Percentiles rank a stretch among this genome's conserved stretches.
Conservation (phyloP, 2,888 invertebrate genomes). For the Dilophus febrilis region DNA sequence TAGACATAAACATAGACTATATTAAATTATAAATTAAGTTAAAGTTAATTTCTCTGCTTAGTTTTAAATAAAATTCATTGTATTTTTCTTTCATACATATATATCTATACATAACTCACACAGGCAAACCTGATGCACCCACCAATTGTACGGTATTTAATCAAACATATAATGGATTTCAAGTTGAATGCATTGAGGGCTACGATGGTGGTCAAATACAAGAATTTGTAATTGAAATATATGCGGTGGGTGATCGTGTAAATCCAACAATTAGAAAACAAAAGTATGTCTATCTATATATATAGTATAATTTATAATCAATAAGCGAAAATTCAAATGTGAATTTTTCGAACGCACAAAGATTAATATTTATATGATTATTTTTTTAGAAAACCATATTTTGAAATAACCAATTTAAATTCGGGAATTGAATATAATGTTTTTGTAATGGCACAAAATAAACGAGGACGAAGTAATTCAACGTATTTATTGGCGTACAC, state of each 20-base stretch:
- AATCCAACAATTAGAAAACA: slow-evolving; percentile 29
- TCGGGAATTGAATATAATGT: slow-evolving; percentile 53
- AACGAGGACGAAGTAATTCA: slow-evolving; percentile 51
- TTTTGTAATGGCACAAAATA: slow-evolving; percentile 49
- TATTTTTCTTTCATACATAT: not conserved
- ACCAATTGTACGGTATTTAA: slow-evolving; percentile 57
- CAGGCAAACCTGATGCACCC: slow-evolving; percentile 56
- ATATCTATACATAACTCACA: not conserved
- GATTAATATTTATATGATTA: not conserved
- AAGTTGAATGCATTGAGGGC: slow-evolving; percentile 55
- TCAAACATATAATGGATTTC: slow-evolving; percentile 52
- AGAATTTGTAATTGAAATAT: slow-evolving; percentile 55
- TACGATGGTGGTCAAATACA: slow-evolving; percentile 62
- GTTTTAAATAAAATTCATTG: not conserved
- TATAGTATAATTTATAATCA: not conserved
- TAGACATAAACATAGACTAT: no score
- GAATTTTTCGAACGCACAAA: not conserved
- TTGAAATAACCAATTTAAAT: slow-evolving; percentile 46
- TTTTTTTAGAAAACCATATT: slow-evolving; percentile 34
- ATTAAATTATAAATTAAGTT: no score
- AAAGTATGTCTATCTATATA: slow-evolving; percentile 16
- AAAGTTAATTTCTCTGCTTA: no score
- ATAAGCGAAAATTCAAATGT: not conserved
- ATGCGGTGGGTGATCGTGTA: slow-evolving; percentile 31
- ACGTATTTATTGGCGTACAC: slow-evolving; percentile 50